These are phyloP conservation scores for Parasteatoda tepidariorum DNA, from an alignment of 1,140 invertebrate species.

Conservation along the genomic window DNA sequence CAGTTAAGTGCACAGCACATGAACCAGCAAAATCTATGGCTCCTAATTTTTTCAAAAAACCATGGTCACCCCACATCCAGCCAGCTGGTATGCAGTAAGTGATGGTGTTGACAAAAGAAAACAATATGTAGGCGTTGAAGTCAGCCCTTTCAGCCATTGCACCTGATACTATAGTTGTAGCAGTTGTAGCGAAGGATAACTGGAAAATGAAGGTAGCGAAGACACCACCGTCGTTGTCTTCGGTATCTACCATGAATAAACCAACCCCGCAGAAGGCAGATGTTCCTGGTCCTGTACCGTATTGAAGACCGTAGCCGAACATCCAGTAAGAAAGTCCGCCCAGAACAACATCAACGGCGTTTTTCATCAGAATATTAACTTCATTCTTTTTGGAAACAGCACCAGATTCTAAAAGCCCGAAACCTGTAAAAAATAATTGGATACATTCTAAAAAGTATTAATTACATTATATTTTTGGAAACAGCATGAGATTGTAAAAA, in stretches of 20 bases:
- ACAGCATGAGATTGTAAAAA: too few species aligned
- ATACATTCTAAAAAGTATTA: too few species aligned
- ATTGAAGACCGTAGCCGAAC: slow-evolving; percentile 92
- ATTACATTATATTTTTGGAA: too few species aligned
- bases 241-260: slow-evolving; percentile 42
- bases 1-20: slow-evolving; percentile 91
- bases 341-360: slow-evolving; percentile 90
- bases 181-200: slow-evolving; percentile 61
- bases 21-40: slow-evolving; percentile 90
- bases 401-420: slow-evolving; percentile 91
- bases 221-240: slow-evolving; percentile 24
- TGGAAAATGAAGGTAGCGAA: slow-evolving; percentile 62
- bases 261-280: slow-evolving; percentile 69
- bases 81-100: slow-evolving; percentile 94
- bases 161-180: slow-evolving; percentile 63
- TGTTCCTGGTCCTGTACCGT: slow-evolving; percentile 77
- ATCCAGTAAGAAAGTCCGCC: slow-evolving; percentile 95
- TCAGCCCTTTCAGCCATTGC: slow-evolving; percentile 77
- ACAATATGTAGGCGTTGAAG: slow-evolving; percentile 89
- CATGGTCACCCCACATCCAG: slow-evolving; percentile 90
- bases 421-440: slow-evolving; percentile 75
- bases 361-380: slow-evolving; percentile 97
- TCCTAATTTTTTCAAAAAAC: slow-evolving; percentile 83
- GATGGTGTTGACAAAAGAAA: slow-evolving; percentile 88
- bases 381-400: slow-evolving; percentile 94